A percentile compares a stretch with the other conserved stretches of the same genome.
These are phyloP conservation scores for Hystrix cristata DNA, from an alignment of 2,113 vertebrate species.

Conservation along the genomic window DNA sequence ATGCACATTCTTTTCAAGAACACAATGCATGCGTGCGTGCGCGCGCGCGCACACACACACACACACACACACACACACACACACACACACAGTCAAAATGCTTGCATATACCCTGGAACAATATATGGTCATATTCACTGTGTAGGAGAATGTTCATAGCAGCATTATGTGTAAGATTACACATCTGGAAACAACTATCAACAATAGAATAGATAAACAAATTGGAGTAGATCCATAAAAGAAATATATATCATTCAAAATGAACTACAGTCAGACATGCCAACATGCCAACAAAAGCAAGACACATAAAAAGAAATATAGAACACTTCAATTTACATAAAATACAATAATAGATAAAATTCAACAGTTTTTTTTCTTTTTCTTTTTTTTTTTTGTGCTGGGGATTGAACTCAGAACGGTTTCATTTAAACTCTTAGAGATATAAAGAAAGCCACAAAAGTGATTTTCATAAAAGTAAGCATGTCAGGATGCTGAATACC, in stretches of 20 bases:
- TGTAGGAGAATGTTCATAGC: not conserved
- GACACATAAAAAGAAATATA: not conserved
- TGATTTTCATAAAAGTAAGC: not conserved
- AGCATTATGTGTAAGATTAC: not conserved
- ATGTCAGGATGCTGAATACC: not conserved
- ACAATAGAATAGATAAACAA: not conserved
- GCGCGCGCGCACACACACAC: not conserved
- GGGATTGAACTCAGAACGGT: not conserved
- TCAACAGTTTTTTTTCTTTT: not conserved
- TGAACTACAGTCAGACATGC: not conserved
- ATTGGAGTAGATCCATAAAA: not conserved
- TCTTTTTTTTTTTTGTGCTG: too few species aligned
- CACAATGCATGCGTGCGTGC: not conserved
- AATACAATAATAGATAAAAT: not conserved
- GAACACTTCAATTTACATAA: not conserved
- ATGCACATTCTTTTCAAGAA: not conserved
- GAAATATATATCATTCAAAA: not conserved
- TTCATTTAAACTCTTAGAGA: not conserved
- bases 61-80: not conserved
- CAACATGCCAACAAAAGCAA: not conserved
- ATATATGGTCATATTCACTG: not conserved
- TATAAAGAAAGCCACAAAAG: not conserved
- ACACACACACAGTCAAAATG: not conserved
- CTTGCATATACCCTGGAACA: not conserved
- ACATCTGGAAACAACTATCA: not conserved